phyloP scores from a whole-genome alignment of 2,113 vertebrate genomes.

The Cyphomyrus plagiostoma region DNA sequence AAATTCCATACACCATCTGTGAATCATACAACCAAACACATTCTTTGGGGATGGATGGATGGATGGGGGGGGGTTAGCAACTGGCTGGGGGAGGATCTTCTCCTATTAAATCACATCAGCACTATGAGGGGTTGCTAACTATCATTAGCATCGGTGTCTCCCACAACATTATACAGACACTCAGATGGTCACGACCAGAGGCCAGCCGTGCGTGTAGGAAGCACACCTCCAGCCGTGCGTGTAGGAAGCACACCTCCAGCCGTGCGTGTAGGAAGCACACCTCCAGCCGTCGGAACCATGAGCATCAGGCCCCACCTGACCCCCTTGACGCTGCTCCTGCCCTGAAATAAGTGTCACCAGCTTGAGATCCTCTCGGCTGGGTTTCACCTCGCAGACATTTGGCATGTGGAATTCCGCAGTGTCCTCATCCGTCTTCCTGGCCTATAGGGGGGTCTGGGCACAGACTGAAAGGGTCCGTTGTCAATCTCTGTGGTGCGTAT shows the following conservation, averaged over 20 bases:
- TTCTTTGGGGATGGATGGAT: background rate
- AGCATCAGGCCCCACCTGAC: background rate
- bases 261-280: background rate
- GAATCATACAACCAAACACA: background rate
- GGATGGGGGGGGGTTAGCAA: no score
- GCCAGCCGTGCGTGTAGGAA: background rate
- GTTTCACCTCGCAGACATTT: background rate
- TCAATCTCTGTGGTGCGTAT: background rate
- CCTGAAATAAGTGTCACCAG: background rate
- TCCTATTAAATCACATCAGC: background rate
- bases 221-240: no score
- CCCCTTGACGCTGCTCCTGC: background rate
- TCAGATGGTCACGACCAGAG: no score
- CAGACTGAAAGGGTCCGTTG: background rate
- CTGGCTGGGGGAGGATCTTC: background rate
- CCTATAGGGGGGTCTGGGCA: background rate
- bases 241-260: background rate
- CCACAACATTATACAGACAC: no score
- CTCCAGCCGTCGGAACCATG: background rate
- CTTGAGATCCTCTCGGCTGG: background rate
- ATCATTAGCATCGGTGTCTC: no score
- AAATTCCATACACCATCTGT: background rate
- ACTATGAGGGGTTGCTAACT: no score
- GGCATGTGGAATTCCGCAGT: background rate
- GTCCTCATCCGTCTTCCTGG: background rate